phyloP scores from a whole-genome alignment of 1,140 invertebrate genomes.

The Phthorimaea operculella region DNA sequence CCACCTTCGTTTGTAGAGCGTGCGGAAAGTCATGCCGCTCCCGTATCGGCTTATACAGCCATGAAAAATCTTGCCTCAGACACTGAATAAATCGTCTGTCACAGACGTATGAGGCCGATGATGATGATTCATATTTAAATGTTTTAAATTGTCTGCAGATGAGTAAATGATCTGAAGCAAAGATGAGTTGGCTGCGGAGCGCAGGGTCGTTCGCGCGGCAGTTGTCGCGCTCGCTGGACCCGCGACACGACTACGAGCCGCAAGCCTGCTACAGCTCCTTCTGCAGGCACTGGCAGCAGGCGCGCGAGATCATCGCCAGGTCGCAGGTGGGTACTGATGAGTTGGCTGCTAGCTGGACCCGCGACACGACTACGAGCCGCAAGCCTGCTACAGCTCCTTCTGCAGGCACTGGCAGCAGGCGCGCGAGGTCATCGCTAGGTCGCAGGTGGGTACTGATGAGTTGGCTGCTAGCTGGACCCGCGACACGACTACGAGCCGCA shows the following conservation, averaged over 20 bases:
- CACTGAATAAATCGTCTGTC: too few relatives aligned
- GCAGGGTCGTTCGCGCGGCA: constrained; percentile 70
- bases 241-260: constrained; percentile 73
- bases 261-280: constrained; percentile 92
- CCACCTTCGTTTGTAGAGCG: too few relatives aligned
- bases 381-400: constrained; percentile 91
- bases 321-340: constrained; percentile 66
- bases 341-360: constrained; percentile 52
- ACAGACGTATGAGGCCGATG: too few relatives aligned
- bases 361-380: constrained; percentile 74
- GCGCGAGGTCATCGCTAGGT: constrained; percentile 81
- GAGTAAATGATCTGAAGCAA: constrained; percentile 20
- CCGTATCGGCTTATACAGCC: too few relatives aligned
- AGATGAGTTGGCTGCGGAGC: constrained; percentile 75
- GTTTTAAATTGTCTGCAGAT: constrained; percentile 14
- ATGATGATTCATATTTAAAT: too few relatives aligned
- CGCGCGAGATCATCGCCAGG: constrained; percentile 82
- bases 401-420: constrained; percentile 95
- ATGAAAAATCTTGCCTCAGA: too few relatives aligned
- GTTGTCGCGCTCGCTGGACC: constrained; percentile 53
- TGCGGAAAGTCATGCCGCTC: too few relatives aligned
- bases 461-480: constrained; percentile 51
- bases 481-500: constrained; percentile 75
- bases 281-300: constrained; percentile 94
- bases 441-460: constrained; percentile 62